Conservation (phyloP, 2,888 invertebrate genomes). For the Epicampocera succincta region DNA sequence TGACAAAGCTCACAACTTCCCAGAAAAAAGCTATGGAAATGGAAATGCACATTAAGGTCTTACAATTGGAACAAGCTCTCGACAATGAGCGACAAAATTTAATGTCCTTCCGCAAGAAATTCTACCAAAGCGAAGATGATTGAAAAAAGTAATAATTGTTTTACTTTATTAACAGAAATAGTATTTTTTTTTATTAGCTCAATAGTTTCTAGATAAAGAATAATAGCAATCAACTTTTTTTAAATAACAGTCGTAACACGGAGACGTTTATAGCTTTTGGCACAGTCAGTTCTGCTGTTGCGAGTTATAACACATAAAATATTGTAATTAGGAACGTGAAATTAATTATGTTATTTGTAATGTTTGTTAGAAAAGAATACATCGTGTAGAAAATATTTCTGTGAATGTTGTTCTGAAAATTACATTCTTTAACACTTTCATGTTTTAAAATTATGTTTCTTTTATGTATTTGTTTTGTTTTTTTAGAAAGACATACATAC, state of each 20-base stretch:
- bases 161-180: not conserved
- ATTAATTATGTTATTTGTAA: constrained; percentile 10
- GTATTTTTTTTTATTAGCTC: constrained; percentile 15
- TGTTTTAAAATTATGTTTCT: constrained; percentile 2
- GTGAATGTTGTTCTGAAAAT: no score
- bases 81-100: constrained; percentile 93
- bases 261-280: no score
- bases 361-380: constrained; percentile 7
- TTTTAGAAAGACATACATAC: not conserved
- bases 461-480: not conserved
- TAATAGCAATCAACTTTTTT: constrained; percentile 5
- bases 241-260: not conserved
- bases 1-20: constrained; percentile 93
- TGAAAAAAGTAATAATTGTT: constrained; percentile 23
- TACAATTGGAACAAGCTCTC: constrained; percentile 95
- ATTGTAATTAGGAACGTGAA: constrained; percentile 1
- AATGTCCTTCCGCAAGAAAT: constrained; percentile 93
- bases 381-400: constrained; percentile 5
- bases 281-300: no score
- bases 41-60: constrained; percentile 97
- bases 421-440: not conserved
- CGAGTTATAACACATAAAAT: not conserved
- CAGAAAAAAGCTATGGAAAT: constrained; percentile 98
- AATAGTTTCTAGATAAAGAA: constrained; percentile 43
- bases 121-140: constrained; percentile 85